Conservation (phyloP, 2,888 invertebrate genomes). For the Eucera pruinosa region DNA sequence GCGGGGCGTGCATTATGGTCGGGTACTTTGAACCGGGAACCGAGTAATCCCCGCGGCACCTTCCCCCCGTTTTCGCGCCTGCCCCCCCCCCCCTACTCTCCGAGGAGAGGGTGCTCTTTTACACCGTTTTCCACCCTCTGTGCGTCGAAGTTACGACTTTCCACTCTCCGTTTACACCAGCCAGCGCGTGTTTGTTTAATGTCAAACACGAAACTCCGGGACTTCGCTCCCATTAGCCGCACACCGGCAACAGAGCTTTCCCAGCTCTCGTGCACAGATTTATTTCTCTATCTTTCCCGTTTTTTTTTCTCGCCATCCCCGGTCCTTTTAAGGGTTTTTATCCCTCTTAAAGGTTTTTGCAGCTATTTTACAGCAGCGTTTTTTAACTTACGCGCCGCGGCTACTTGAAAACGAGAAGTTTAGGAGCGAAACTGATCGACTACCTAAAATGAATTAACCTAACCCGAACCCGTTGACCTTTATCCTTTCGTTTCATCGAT, state of each 20-base stretch:
- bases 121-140: background rate
- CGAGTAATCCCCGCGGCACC: slow-evolving; percentile 31
- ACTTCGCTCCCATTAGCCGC: background rate
- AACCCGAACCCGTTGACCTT: no score
- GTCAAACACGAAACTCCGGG: slow-evolving; percentile 5
- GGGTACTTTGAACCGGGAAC: slow-evolving; percentile 56
- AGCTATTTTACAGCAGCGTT: no score
- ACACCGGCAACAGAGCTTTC: background rate
- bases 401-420: no score
- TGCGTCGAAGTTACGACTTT: slow-evolving; percentile 1
- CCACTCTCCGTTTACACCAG: slow-evolving; percentile 5
- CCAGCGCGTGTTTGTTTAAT: slow-evolving; percentile 15
- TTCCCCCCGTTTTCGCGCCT: background rate
- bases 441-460: no score
- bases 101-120: no score
- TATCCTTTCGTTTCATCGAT: no score
- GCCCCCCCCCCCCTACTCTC: background rate
- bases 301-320: no score
- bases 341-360: no score
- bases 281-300: no score
- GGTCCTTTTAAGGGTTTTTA: no score
- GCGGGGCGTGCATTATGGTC: slow-evolving; percentile 54
- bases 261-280: background rate
- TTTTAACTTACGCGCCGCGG: no score
- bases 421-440: no score